A percentile compares a stretch with the other conserved stretches of the same genome.
These are phyloP conservation scores for Maconellicoccus hirsutus DNA, from an alignment of 1,140 invertebrate species.

Conservation along the genomic window DNA sequence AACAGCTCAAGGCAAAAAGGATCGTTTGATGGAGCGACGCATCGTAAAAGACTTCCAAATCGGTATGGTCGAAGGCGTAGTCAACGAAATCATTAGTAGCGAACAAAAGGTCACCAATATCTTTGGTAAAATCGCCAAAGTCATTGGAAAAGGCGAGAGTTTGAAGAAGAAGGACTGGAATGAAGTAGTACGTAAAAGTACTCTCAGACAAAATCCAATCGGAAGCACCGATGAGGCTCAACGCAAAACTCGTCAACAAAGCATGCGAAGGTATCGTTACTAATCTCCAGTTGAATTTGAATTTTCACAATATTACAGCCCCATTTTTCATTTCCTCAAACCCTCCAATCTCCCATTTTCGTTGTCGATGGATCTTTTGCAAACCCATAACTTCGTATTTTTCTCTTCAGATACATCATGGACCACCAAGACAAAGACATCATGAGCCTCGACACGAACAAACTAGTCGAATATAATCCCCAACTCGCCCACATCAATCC, in stretches of 20 bases:
- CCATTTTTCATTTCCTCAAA: too few species aligned
- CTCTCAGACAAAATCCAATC: constrained; percentile 56
- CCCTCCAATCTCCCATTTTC: too few species aligned
- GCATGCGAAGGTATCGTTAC: constrained; percentile 40
- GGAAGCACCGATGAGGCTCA: constrained; percentile 55
- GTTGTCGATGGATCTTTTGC: too few species aligned
- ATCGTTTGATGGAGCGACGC: constrained; percentile 67
- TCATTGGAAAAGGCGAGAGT: constrained; percentile 45
- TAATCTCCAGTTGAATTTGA: too few species aligned
- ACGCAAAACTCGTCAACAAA: constrained; percentile 48
- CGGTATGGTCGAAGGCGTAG: constrained; percentile 67
- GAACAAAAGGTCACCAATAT: constrained; percentile 57
- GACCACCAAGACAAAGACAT: constrained; percentile 29
- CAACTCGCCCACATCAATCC: constrained; percentile 57
- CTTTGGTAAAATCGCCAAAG: constrained; percentile 64
- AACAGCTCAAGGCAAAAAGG: constrained; percentile 53
- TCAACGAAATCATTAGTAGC: constrained; percentile 53
- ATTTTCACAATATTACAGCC: too few species aligned
- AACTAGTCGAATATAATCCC: constrained; percentile 66
- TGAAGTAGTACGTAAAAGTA: constrained; percentile 58
- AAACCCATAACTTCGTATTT: background rate
- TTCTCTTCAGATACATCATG: constrained; percentile 28
- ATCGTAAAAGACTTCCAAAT: constrained; percentile 84
- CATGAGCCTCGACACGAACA: constrained; percentile 50
- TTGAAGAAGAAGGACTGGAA: constrained; percentile 74